Conservation (phyloP, 2,888 invertebrate genomes). For the Heteromyza rotundicornis region DNA sequence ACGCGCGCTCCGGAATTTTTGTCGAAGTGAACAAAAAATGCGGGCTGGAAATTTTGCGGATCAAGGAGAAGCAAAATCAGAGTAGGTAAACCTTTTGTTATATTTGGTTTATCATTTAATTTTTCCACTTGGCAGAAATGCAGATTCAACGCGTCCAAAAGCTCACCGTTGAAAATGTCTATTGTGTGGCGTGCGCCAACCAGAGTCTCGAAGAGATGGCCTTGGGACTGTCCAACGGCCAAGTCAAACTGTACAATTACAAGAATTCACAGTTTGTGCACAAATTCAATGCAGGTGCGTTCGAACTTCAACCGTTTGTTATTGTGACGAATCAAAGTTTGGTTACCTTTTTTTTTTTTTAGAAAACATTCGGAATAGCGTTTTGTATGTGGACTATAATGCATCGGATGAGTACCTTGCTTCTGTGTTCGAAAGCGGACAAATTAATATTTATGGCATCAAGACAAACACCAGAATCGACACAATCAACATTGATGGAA, state of each 20-base stretch:
- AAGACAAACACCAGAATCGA: conserved; percentile 57
- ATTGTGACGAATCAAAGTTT: too few species aligned
- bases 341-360: too few species aligned
- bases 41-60: conserved; percentile 56
- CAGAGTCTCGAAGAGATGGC: conserved; percentile 55
- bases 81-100: conserved; percentile 32
- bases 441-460: conserved; percentile 55
- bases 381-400: conserved; percentile 58
- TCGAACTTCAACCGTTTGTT: background rate
- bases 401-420: conserved; percentile 59
- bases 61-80: conserved; percentile 45
- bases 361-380: conserved; percentile 50
- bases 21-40: conserved; percentile 56
- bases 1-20: conserved; percentile 49
- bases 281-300: conserved; percentile 50
- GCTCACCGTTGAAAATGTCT: conserved; percentile 53
- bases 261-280: conserved; percentile 48
- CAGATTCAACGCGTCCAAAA: conserved; percentile 56
- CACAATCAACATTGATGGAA: conserved; percentile 50
- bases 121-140: conserved; percentile 29
- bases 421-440: conserved; percentile 57
- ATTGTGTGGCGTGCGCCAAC: conserved; percentile 56
- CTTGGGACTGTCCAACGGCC: conserved; percentile 55
- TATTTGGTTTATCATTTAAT: background rate
- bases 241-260: conserved; percentile 53